Evolutionary conservation across 2,797 vertebrate species (phyloP).

Genomic region (Pteronotus mesoamericanus): DNA sequence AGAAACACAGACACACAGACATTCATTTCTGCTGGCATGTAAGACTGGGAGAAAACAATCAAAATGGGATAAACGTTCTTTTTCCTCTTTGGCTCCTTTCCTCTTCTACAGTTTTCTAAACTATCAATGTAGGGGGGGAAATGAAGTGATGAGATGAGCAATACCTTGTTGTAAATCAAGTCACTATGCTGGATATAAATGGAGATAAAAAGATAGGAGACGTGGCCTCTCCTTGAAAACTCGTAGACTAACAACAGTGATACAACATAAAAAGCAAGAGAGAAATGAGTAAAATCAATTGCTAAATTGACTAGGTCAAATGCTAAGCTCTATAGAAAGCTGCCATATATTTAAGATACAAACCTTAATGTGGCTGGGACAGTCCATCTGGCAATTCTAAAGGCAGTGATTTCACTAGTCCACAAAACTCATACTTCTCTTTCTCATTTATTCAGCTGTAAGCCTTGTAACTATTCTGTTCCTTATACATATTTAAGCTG

Average conservation of each 20-base stretch:
- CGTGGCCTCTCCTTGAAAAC: neutral
- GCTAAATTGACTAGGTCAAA: neutral
- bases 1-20: neutral
- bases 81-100: neutral
- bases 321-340: neutral
- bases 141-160: neutral
- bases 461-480: neutral
- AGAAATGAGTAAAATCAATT: neutral
- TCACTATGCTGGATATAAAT: neutral
- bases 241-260: neutral
- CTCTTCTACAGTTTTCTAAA: neutral
- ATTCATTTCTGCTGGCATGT: neutral
- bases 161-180: neutral
- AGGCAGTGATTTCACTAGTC: conserved; percentile 2
- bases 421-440: neutral
- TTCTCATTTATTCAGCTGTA: conserved; percentile 8
- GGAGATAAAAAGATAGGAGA: neutral
- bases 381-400: neutral
- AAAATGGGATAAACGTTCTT: neutral
- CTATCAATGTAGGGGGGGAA: neutral
- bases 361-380: neutral
- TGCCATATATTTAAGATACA: neutral
- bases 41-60: neutral
- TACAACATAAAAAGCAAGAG: neutral
- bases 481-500: neutral